Conservation (phyloP, 1,140 invertebrate genomes). For the Triops cancriformis region DNA sequence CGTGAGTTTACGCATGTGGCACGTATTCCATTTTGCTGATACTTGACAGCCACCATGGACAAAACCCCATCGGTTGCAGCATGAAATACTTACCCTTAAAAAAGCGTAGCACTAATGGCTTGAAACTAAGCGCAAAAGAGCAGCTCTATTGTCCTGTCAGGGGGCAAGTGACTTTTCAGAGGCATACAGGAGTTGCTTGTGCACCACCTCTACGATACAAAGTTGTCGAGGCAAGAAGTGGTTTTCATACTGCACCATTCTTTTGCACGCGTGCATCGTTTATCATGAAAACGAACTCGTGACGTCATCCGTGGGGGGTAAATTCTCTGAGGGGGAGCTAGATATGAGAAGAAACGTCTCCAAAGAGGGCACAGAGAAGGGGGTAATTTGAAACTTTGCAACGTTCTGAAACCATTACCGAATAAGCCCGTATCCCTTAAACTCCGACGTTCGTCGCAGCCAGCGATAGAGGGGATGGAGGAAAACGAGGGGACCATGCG, state of each 20-base stretch:
- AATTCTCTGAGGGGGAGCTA: slow-evolving; percentile 4
- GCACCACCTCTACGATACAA: neutral
- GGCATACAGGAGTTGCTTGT: no score
- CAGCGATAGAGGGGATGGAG: neutral
- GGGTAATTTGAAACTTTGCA: slow-evolving; percentile 14
- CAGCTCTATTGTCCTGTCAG: no score
- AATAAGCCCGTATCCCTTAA: neutral
- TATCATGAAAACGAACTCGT: neutral
- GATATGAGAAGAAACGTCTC: neutral
- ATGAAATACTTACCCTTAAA: neutral
- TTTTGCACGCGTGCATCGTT: slow-evolving; percentile 12
- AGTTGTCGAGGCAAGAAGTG: neutral
- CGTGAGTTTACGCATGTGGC: neutral
- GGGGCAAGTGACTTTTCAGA: no score
- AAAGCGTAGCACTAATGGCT: neutral
- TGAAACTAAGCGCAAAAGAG: no score
- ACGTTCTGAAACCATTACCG: neutral
- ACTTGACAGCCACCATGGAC: neutral
- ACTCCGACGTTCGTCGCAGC: neutral
- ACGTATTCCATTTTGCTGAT: slow-evolving; percentile 1
- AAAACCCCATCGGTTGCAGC: neutral
- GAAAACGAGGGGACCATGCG: neutral
- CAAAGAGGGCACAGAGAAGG: neutral
- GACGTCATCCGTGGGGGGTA: slow-evolving; percentile 8
- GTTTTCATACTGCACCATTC: neutral